These are phyloP conservation scores for Tachystola acroxantha DNA, from an alignment of 2,888 invertebrate genomes.

Conservation along the genomic window DNA sequence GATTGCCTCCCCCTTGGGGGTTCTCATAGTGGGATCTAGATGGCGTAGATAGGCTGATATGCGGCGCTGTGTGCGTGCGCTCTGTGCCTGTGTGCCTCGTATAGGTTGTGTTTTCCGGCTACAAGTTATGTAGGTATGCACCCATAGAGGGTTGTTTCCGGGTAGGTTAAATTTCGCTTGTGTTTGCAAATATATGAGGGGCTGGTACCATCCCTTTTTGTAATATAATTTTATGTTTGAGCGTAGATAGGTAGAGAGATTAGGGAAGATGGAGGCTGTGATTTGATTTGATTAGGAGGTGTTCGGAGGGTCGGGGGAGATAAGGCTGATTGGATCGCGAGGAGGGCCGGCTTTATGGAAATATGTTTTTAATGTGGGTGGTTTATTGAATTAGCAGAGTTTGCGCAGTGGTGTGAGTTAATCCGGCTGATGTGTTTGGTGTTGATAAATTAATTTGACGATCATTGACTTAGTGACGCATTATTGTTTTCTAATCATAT, in stretches of 20 bases:
- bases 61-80: slow-evolving; percentile 56
- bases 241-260: slow-evolving; percentile 75
- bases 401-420: slow-evolving; percentile 57
- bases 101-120: slow-evolving; percentile 61
- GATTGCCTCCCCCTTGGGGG: slow-evolving; percentile 78
- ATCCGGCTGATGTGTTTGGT: slow-evolving; percentile 51
- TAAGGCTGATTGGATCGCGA: slow-evolving; percentile 73
- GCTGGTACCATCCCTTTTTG: slow-evolving; percentile 67
- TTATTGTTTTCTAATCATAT: no score
- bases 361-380: slow-evolving; percentile 77
- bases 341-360: slow-evolving; percentile 61
- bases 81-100: slow-evolving; percentile 36
- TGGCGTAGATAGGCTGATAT: slow-evolving; percentile 77
- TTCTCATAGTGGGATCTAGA: slow-evolving; percentile 78
- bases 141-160: slow-evolving; percentile 61
- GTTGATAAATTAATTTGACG: slow-evolving; percentile 42
- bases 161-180: slow-evolving; percentile 74
- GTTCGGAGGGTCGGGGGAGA: slow-evolving; percentile 70
- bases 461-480: slow-evolving; percentile 14
- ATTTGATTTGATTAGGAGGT: slow-evolving; percentile 79
- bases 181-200: slow-evolving; percentile 77
- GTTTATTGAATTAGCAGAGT: slow-evolving; percentile 72
- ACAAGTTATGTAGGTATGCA: slow-evolving; percentile 58
- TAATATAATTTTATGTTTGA: slow-evolving; percentile 75
- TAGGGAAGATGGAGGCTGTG: slow-evolving; percentile 76